These are phyloP conservation scores for Coboldia fuscipes DNA, from an alignment of 1,140 invertebrate species.

Conservation along the genomic window DNA sequence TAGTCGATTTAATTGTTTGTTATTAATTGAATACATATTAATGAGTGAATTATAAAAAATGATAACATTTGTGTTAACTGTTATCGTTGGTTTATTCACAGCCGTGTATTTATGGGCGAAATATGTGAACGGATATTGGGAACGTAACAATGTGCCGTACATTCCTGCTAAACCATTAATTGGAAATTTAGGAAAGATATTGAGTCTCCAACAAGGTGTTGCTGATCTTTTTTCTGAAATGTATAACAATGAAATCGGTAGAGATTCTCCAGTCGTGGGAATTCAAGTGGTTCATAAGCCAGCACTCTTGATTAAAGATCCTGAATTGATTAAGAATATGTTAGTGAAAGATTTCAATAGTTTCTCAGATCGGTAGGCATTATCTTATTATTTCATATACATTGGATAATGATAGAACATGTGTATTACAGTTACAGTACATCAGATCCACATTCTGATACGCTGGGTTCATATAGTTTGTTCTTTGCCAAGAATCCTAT, in stretches of 20 bases:
- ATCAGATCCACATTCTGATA: conserved; percentile 3
- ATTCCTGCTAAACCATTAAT: conserved; percentile 8
- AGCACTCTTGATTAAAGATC: conserved; percentile 24
- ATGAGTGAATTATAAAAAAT: too few relatives aligned
- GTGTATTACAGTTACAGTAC: conserved; percentile 9
- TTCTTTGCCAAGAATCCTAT: background rate
- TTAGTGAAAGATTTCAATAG: conserved; percentile 19
- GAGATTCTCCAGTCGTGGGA: conserved; percentile 10
- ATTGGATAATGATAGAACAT: conserved; percentile 9
- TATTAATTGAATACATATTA: too few relatives aligned
- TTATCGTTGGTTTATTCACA: too few relatives aligned
- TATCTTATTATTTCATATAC: background rate
- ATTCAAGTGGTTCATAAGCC: conserved; percentile 20
- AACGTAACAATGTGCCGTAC: conserved; percentile 7
- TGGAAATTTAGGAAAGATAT: conserved; percentile 11
- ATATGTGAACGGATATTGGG: too few relatives aligned
- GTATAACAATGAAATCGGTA: conserved; percentile 14
- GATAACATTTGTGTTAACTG: too few relatives aligned
- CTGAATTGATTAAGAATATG: conserved; percentile 22
- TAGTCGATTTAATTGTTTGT: too few relatives aligned
- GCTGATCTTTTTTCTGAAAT: conserved; percentile 11
- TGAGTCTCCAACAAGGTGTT: conserved; percentile 11
- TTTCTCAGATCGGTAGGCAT: conserved; percentile 7
- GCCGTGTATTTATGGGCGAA: too few relatives aligned
- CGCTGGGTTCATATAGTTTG: conserved; percentile 2